Conservation (phyloP, 53 echinoderm and acorn worm genomes). For the Holothuria leucospilota region DNA sequence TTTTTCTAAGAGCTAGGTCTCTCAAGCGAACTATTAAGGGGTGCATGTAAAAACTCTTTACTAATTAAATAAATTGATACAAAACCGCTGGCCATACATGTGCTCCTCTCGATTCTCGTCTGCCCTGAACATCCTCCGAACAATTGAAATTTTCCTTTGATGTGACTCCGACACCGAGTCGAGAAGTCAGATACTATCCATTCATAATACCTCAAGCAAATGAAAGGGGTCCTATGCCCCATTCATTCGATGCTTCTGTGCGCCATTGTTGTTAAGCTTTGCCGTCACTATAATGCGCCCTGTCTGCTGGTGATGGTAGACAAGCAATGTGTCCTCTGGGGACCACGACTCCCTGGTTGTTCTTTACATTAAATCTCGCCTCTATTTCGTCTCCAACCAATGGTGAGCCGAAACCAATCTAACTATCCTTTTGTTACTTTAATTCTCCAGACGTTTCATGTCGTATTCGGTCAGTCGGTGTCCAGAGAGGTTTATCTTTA, state of each 20-base stretch:
- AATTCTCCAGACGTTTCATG: conserved; percentile 1
- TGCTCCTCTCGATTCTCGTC: conserved; percentile 6
- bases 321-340: background rate
- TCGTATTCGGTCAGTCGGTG: no score
- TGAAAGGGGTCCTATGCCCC: background rate
- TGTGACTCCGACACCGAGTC: conserved; percentile 25
- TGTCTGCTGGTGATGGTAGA: background rate
- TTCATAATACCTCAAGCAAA: background rate
- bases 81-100: conserved; percentile 1
- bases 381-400: conserved; percentile 9
- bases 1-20: no score
- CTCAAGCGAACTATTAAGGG: no score
- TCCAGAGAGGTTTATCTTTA: background rate
- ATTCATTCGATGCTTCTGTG: no score
- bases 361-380: background rate
- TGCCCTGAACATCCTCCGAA: conserved; percentile 1
- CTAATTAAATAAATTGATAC: conserved; percentile 1
- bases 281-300: conserved; percentile 14
- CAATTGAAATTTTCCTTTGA: conserved; percentile 30
- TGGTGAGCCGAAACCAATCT: conserved; percentile 22
- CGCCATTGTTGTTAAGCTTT: background rate
- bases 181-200: conserved; percentile 20
- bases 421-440: background rate
- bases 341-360: conserved; percentile 1
- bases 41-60: no score